These are phyloP conservation scores for Anorthoa munda DNA, from an alignment of 2,888 invertebrate genomes.

Conservation along the genomic window DNA sequence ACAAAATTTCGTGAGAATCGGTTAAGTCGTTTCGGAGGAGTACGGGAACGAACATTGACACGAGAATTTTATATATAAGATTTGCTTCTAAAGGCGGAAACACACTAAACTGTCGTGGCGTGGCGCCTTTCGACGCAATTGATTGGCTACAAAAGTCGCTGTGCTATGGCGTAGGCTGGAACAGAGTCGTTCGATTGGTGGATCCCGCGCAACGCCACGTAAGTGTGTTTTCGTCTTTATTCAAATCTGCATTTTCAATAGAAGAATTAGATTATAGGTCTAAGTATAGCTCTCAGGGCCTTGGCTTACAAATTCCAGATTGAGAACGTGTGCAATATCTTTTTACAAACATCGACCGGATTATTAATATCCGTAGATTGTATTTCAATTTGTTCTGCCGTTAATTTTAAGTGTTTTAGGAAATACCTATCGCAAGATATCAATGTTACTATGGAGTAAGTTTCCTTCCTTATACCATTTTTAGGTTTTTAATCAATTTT, in stretches of 20 bases:
- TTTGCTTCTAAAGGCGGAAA: no score
- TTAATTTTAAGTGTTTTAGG: slow-evolving; percentile 43
- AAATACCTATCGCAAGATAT: slow-evolving; percentile 26
- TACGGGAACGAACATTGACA: no score
- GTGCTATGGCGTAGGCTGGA: no score
- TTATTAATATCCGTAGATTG: slow-evolving; percentile 48
- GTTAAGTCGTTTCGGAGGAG: no score
- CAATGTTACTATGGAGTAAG: slow-evolving; percentile 27
- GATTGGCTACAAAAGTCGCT: no score
- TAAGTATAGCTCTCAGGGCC: not conserved
- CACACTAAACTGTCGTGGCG: no score
- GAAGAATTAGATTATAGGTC: not conserved
- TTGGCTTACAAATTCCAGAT: slow-evolving; percentile 22
- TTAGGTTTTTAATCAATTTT: slow-evolving; percentile 34
- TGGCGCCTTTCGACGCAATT: no score
- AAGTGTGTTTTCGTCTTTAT: no score
- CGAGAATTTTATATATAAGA: no score
- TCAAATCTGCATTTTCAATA: not conserved
- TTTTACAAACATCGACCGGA: slow-evolving; percentile 26
- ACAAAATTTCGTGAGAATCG: no score
- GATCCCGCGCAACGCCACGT: no score
- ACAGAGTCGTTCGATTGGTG: no score
- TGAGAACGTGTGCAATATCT: slow-evolving; percentile 17
- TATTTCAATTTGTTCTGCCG: slow-evolving; percentile 43
- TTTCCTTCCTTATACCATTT: slow-evolving; percentile 45